These are phyloP conservation scores for Peromyscus maniculatus DNA, from an alignment of 2,113 vertebrate species.

Conservation along the genomic window DNA sequence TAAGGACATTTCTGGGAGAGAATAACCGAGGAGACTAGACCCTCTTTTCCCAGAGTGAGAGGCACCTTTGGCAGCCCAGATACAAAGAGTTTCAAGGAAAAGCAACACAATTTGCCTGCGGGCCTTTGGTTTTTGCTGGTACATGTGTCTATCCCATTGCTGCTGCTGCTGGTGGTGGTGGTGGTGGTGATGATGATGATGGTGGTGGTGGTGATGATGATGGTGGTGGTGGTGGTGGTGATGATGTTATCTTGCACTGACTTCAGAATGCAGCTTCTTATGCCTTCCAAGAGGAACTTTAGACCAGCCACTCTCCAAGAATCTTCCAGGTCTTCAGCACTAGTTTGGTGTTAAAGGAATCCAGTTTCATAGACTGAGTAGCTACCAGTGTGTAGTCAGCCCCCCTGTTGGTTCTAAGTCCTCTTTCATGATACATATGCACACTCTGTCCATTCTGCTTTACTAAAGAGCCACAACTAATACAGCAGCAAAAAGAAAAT, in stretches of 20 bases:
- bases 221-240: neutral
- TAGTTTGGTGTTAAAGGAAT: neutral
- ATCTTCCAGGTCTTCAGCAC: neutral
- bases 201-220: neutral
- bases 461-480: neutral
- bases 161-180: neutral
- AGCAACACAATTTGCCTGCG: neutral
- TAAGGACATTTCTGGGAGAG: neutral
- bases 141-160: neutral
- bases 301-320: neutral
- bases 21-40: neutral
- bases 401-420: neutral
- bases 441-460: neutral
- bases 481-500: too few relatives aligned
- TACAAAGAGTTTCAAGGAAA: neutral
- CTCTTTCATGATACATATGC: neutral
- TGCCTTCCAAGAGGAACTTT: neutral
- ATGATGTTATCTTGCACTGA: neutral
- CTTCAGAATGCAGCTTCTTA: neutral
- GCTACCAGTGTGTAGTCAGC: neutral
- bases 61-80: neutral
- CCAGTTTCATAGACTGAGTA: neutral
- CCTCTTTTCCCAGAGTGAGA: neutral
- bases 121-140: neutral
- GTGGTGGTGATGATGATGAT: accelerated